Conservation (phyloP, 2,113 vertebrate genomes). For the Aptenodytes patagonicus region DNA sequence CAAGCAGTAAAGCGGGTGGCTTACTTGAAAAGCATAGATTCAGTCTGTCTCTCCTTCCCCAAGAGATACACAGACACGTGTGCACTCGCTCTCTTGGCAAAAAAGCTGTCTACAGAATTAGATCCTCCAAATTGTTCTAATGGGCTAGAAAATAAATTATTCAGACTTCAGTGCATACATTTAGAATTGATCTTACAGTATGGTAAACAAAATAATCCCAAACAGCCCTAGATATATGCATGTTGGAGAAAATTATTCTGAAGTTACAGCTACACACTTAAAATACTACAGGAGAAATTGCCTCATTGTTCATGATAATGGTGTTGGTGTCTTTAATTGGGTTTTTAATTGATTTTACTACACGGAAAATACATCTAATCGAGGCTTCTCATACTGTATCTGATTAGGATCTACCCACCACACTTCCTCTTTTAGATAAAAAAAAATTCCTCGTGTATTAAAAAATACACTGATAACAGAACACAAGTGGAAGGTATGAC, state of each 20-base stretch:
- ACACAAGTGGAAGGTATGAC: background rate
- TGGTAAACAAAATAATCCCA: slow-evolving; percentile 48
- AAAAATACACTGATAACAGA: background rate
- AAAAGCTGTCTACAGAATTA: background rate
- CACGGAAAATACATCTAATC: slow-evolving; percentile 23
- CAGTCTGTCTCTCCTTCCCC: background rate
- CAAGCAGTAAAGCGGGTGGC: background rate
- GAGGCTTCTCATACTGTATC: background rate
- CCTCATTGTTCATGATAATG: slow-evolving; percentile 47
- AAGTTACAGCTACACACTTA: background rate
- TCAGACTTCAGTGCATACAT: slow-evolving; percentile 13
- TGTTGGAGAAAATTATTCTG: slow-evolving; percentile 11
- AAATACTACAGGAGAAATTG: slow-evolving; percentile 8
- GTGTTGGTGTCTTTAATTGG: background rate
- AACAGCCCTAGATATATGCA: background rate
- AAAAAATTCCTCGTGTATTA: background rate
- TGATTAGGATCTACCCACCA: background rate
- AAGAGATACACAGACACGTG: background rate
- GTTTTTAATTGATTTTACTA: slow-evolving; percentile 18
- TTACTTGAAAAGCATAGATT: background rate
- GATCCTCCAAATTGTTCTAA: slow-evolving; percentile 43
- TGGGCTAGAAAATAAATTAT: slow-evolving; percentile 58
- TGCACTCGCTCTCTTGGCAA: background rate
- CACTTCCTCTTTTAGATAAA: background rate
- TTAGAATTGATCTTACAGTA: slow-evolving; percentile 47